Base-by-base conservation (phyloP, 2,797 vertebrate species). In the Gambusia yucatana region DNA sequence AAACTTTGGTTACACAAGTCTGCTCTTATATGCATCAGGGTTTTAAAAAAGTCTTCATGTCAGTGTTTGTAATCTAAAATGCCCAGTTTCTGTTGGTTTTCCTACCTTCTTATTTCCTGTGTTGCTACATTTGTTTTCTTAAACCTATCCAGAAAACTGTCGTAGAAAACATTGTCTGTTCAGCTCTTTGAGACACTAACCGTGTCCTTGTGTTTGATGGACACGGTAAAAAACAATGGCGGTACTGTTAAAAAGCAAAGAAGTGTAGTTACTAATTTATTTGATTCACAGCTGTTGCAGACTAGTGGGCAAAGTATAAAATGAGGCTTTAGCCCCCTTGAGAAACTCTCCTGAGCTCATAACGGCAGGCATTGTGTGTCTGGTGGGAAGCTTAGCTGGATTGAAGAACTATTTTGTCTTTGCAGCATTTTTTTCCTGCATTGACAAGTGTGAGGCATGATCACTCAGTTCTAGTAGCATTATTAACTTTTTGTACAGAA, bases 361-460 rank as follows among this genome's bases (percentile, higher is more conserved):
- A 82, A 79, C 75, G 79, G 41, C 72, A 84, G 83, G 78, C 82
- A 79, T 2, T 13, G 59, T 74, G 77, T 82, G 72, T 86, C 55
- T 82, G 61, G 25, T 76, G 78, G 41, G 82, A 85, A 86, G 72
- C 78, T 77, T 81, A 55, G 80, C 82, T 63, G 78, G 75, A 75
- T 72, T 88, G 78, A 79, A 76, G 41, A 46, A 75, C 59, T 41
- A 14, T 79, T 86, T 84, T 81, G 55, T 77, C 36, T 39, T 75
- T 74, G 73, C 22, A 6, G 0, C 3, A 3, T 39, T 83, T 75
- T 16, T 71, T 70, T 44, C 11, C 71, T 73, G 43, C 0, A 1
- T 36, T 76, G 25, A 33, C n/a, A 41, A 10, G 4, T 52, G 9
- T 78, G 25, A 52, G 61, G 71, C 44, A 46, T 41, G 6, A 46